These are phyloP conservation scores for Atta cephalotes DNA, from an alignment of 1,140 invertebrate genomes.

Conservation along the genomic window DNA sequence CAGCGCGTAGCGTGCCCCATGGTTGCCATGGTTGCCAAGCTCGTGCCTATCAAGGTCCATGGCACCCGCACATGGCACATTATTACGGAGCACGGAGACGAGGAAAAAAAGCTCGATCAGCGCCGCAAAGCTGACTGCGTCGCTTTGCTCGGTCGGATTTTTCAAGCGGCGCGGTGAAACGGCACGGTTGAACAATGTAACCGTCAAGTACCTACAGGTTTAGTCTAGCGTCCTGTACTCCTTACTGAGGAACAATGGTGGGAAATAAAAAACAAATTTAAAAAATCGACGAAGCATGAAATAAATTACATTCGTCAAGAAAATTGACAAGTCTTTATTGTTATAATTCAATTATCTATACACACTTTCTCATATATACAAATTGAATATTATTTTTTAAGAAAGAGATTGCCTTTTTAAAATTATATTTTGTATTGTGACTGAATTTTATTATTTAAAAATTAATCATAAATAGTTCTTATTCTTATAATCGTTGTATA, in stretches of 20 bases:
- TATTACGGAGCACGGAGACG: background rate
- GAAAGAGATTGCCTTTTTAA: no score
- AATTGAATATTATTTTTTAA: no score
- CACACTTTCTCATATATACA: no score
- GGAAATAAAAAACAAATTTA: conserved; percentile 5
- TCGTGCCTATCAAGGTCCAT: conserved; percentile 70
- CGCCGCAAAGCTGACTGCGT: conserved; percentile 60
- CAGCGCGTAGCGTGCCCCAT: conserved; percentile 19
- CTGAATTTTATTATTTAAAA: background rate
- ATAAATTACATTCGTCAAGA: background rate
- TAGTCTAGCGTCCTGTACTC: background rate
- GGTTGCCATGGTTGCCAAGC: conserved; percentile 76
- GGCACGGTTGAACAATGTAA: background rate
- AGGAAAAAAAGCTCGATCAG: conserved; percentile 64
- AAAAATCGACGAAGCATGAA: background rate
- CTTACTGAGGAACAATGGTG: conserved; percentile 1
- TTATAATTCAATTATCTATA: background rate
- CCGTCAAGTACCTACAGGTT: background rate
- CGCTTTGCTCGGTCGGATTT: conserved; percentile 60
- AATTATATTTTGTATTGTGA: background rate
- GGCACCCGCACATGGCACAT: conserved; percentile 72
- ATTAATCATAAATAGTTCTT: background rate
- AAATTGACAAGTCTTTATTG: background rate
- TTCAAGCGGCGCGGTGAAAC: conserved; percentile 25
- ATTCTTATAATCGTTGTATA: background rate